Evolutionary conservation across 2,797 vertebrate genomes (phyloP), one percentile per base, ranked within the genome.

Genomic region (Decapterus maruadsi): DNA sequence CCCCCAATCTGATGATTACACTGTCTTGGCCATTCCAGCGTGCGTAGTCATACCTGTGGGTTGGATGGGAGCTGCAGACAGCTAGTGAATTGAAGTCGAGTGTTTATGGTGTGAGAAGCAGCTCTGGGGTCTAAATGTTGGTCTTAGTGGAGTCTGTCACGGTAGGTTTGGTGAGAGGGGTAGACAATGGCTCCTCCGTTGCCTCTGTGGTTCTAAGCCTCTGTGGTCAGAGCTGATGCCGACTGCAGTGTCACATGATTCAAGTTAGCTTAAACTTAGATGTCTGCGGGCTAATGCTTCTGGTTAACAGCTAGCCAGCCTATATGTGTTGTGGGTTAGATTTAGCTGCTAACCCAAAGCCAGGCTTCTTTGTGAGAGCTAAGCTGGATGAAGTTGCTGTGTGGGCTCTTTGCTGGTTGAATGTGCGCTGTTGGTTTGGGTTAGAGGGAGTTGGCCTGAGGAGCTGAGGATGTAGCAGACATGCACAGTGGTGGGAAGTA

Each of bases 401-500:
- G 77, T 80, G 80, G 78, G 80, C 83, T 88, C 69, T 83, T 84
- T 78, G 68, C 83, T 84, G 76, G 81, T 77, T 83, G 73, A 83
- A 77, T 76, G 43, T 68, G 77, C 29, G 34, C 56, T 36, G 60
- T 82, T 69, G 88, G 78, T 89, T 80, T 82, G 85, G 87, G 86
- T 85, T 89, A 69, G 67, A 89, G 80, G 83, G 81, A 85, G 74
- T 85, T 87, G 85, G 90, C 85, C 83, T 66, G 75, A 87, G 78
- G 83, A 90, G 84, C 80, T 80, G 82, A 76, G 81, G 92, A 93
- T 88, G 76, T 84, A 84, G 90, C 88, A 92, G 89, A 93, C 93
- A 93, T 92, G 89, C 86, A 89, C 83, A 81, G 87, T 78, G 90
- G 88, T 91, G 90, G 92, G 92, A 95, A 95, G 88, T 94, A 95